These are phyloP conservation scores for Schizotus pectinicornis DNA, from an alignment of 2,888 invertebrate genomes.

Conservation along the genomic window DNA sequence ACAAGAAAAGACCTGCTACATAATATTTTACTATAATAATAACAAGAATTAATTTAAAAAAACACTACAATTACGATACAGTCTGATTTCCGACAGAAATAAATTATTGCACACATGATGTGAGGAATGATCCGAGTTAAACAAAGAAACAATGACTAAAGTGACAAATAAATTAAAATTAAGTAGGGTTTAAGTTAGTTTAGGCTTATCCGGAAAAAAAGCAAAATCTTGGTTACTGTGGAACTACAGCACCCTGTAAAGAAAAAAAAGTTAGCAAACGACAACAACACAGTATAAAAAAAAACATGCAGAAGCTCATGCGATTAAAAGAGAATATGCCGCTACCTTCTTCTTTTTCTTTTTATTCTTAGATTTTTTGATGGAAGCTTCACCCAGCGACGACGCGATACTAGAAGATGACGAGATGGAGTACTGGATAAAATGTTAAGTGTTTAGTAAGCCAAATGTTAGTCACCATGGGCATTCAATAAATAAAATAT, in stretches of 20 bases:
- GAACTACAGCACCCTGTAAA: conserved; percentile 22
- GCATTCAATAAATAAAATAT: no score
- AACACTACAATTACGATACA: no score
- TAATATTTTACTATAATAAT: conserved; percentile 18
- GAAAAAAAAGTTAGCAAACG: conserved; percentile 18
- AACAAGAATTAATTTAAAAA: not conserved
- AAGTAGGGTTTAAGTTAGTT: conserved; percentile 6
- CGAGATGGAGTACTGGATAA: conserved; percentile 39
- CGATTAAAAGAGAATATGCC: conserved; percentile 1
- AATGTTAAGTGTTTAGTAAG: conserved; percentile 14
- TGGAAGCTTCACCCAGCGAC: conserved; percentile 34
- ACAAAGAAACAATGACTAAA: conserved; percentile 26
- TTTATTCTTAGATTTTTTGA: conserved; percentile 48
- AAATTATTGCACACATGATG: conserved; percentile 40
- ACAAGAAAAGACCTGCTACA: conserved; percentile 23
- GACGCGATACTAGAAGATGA: conserved; percentile 46
- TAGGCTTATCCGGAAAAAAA: conserved; percentile 7
- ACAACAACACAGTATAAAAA: not conserved
- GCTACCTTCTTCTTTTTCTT: conserved; percentile 48
- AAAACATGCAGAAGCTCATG: conserved; percentile 23
- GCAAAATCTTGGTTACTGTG: conserved; percentile 8
- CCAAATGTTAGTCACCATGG: conserved; percentile 25
- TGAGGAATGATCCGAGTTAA: conserved; percentile 38
- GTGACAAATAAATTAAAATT: conserved; percentile 19
- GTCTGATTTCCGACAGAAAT: conserved; percentile 11